Percentiles rank a stretch among this genome's conserved stretches.
These are phyloP conservation scores for Paracentrotus lividus DNA, from an alignment of 53 echinoderm and acorn worm species.

Conservation along the genomic window DNA sequence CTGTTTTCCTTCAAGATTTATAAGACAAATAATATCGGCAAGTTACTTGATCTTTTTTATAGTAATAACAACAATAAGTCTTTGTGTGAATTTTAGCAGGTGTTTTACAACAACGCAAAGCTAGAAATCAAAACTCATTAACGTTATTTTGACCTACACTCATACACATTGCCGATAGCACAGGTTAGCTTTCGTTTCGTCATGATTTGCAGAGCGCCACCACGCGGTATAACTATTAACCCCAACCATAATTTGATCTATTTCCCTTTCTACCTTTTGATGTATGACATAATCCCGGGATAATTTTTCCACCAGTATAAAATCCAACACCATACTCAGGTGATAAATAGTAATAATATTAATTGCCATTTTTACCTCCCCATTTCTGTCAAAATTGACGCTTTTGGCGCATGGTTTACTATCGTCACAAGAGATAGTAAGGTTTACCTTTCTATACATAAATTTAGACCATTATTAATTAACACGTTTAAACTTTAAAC, in stretches of 20 bases:
- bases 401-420: not conserved
- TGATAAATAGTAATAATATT: too few species aligned
- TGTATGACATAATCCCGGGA: not conserved
- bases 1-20: not conserved
- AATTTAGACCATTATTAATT: not conserved
- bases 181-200: not conserved
- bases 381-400: not conserved
- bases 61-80: not conserved
- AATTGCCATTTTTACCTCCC: too few species aligned
- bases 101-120: slow-evolving; percentile 4
- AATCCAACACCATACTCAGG: too few species aligned
- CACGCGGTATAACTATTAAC: too few species aligned
- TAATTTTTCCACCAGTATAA: too few species aligned
- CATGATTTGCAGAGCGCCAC: too few species aligned
- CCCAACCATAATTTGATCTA: too few species aligned
- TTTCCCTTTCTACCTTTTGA: not conserved
- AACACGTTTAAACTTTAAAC: not conserved
- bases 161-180: not conserved
- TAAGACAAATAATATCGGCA: not conserved
- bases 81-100: not conserved
- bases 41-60: not conserved
- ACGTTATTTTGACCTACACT: not conserved
- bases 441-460: not conserved
- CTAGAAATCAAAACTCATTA: not conserved
- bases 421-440: not conserved